Conservation (phyloP, 2,113 vertebrate species). For the Cryptotis parvus region DNA sequence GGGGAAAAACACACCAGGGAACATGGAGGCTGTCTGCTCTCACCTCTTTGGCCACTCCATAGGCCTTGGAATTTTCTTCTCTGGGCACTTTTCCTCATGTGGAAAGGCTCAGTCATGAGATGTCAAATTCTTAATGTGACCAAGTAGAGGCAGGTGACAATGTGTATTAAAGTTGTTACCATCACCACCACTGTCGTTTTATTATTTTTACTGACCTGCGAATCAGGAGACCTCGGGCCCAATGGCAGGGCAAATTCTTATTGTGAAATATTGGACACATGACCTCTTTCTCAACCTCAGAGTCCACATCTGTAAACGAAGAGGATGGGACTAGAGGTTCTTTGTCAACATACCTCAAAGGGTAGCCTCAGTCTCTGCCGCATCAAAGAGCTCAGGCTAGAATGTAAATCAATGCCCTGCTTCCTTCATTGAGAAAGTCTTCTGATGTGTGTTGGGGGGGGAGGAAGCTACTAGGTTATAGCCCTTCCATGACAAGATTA, state of each 20-base stretch:
- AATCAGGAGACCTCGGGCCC: background rate
- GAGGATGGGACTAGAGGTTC: background rate
- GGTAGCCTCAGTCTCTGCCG: background rate
- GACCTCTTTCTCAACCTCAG: background rate
- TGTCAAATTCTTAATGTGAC: fast-evolving
- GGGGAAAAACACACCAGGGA: fast-evolving
- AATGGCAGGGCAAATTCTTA: background rate
- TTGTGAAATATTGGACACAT: background rate
- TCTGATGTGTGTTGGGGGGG: too few species aligned
- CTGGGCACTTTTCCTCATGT: background rate
- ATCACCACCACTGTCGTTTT: fast-evolving
- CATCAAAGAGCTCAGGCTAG: background rate
- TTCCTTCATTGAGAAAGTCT: background rate
- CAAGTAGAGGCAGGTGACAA: fast-evolving
- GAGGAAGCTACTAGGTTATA: background rate
- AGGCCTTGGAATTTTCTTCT: background rate
- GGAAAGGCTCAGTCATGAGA: background rate
- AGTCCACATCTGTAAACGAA: background rate
- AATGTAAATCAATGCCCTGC: background rate
- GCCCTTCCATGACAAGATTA: background rate
- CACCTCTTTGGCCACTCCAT: background rate
- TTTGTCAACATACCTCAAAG: background rate
- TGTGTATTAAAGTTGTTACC: fast-evolving
- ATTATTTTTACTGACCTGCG: background rate
- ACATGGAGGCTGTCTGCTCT: background rate